Conservation (phyloP, 2,888 invertebrate genomes). For the Hermodice carunculata region DNA sequence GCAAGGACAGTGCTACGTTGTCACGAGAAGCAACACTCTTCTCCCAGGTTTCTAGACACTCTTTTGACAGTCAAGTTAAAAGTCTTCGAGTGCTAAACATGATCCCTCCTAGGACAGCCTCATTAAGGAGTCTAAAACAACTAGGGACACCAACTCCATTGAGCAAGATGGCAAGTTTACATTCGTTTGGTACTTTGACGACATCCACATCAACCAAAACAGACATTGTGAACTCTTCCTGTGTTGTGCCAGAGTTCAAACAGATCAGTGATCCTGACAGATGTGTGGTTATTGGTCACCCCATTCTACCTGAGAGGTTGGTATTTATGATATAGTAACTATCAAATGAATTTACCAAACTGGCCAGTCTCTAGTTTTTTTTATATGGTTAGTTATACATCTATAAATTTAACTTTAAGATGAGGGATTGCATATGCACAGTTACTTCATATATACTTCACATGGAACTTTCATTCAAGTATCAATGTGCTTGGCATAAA, state of each 20-base stretch:
- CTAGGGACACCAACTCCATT: slow-evolving; percentile 16
- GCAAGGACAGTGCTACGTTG: neutral
- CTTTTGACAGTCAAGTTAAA: too few species aligned
- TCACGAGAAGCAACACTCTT: too few species aligned
- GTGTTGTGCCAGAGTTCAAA: slow-evolving; percentile 50
- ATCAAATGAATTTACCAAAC: neutral
- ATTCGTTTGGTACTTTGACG: slow-evolving; percentile 57
- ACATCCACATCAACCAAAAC: slow-evolving; percentile 61
- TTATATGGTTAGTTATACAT: too few species aligned
- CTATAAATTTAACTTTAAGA: too few species aligned
- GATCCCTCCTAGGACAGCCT: neutral
- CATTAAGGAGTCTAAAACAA: neutral
- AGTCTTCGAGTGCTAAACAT: too few species aligned
- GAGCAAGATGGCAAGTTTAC: slow-evolving; percentile 49
- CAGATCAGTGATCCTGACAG: slow-evolving; percentile 58
- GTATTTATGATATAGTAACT: slow-evolving; percentile 11
- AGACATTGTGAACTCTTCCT: slow-evolving; percentile 55
- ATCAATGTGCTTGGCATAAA: too few species aligned
- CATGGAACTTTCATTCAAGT: too few species aligned
- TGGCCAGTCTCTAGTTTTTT: too few species aligned
- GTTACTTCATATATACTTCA: too few species aligned
- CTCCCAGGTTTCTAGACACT: too few species aligned
- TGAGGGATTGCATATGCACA: too few species aligned
- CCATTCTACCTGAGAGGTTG: slow-evolving; percentile 55
- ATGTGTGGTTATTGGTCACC: slow-evolving; percentile 61